Evolutionary conservation across 1,140 invertebrate species (phyloP).

Genomic region (Subanguina moxae): DNA sequence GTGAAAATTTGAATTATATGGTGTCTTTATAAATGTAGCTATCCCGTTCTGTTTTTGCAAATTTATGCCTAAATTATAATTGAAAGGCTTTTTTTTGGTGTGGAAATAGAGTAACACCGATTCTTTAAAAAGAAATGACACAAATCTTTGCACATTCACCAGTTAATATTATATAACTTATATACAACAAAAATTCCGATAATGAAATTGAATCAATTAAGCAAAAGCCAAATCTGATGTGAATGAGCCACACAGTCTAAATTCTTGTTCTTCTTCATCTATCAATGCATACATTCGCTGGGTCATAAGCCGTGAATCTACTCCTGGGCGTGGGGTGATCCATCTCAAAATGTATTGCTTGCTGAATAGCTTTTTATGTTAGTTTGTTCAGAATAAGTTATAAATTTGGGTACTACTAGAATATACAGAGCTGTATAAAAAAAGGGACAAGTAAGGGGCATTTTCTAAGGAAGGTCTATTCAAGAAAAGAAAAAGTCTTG

Average conservation of each 20-base stretch:
- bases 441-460: too few relatives aligned
- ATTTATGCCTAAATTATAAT: too few relatives aligned
- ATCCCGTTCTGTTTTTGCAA: too few relatives aligned
- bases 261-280: neutral
- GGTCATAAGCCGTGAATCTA: neutral
- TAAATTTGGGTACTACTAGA: neutral
- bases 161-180: too few relatives aligned
- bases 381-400: neutral
- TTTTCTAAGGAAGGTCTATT: too few relatives aligned
- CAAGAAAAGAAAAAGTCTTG: too few relatives aligned
- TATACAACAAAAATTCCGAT: neutral
- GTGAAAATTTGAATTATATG: too few relatives aligned
- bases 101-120: too few relatives aligned
- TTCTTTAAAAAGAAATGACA: too few relatives aligned
- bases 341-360: conserved; percentile 11
- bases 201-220: conserved; percentile 5
- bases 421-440: neutral
- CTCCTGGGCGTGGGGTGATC: neutral
- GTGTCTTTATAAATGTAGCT: too few relatives aligned
- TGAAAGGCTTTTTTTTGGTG: too few relatives aligned
- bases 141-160: too few relatives aligned
- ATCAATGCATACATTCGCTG: neutral
- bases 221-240: neutral
- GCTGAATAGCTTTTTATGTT: conserved; percentile 1
- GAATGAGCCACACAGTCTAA: neutral